Conservation (phyloP, 2,113 vertebrate species). For the Progne subis region DNA sequence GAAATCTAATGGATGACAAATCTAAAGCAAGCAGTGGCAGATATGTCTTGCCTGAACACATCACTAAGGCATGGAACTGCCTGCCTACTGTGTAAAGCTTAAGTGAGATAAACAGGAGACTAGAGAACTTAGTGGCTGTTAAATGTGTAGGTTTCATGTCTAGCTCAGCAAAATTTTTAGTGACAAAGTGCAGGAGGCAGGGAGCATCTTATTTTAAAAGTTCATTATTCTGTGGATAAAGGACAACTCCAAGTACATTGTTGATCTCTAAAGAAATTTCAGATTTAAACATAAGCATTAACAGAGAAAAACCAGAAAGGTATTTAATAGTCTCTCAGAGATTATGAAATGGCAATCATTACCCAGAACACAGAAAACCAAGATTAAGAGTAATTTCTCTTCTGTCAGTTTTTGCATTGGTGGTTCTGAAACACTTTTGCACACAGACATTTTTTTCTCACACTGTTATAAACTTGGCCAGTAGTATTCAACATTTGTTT, state of each 20-base stretch:
- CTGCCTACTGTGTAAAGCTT: background rate
- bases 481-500: background rate
- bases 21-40: background rate
- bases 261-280: background rate
- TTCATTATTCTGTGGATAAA: background rate
- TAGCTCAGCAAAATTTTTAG: background rate
- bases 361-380: background rate
- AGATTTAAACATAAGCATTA: background rate
- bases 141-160: background rate
- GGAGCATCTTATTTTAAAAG: background rate
- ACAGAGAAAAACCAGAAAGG: background rate
- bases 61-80: background rate
- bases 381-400: background rate
- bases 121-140: background rate
- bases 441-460: background rate
- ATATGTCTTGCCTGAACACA: background rate
- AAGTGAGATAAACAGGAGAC: background rate
- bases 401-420: background rate
- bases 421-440: background rate
- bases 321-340: background rate
- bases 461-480: background rate
- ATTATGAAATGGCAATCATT: background rate
- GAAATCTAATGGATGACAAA: background rate
- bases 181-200: background rate
- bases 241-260: background rate